Conservation (phyloP, 1,140 invertebrate species). For the Dreissena rostriformis region DNA sequence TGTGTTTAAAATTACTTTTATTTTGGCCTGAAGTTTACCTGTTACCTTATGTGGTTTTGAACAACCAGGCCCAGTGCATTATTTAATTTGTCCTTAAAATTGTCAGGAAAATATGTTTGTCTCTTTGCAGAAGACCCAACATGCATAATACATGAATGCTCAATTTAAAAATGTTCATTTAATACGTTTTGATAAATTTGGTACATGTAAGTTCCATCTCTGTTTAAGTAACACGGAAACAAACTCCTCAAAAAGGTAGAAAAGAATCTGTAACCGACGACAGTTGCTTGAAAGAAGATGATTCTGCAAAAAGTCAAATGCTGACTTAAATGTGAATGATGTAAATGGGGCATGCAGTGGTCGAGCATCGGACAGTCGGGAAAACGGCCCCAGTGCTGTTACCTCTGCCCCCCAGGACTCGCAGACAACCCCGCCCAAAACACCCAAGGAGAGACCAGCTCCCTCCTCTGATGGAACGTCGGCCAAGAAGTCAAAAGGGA, state of each 20-base stretch:
- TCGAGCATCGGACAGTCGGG: neutral
- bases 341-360: neutral
- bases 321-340: neutral
- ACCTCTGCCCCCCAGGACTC: neutral
- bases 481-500: constrained; percentile 18
- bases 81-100: too few species aligned
- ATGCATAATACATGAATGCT: too few species aligned
- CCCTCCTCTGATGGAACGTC: neutral
- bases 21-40: too few species aligned
- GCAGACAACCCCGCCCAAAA: constrained; percentile 15
- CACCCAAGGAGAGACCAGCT: neutral
- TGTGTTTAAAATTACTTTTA: too few species aligned
- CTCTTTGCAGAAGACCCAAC: too few species aligned
- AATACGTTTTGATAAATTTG: too few species aligned
- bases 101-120: too few species aligned
- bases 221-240: constrained; percentile 30
- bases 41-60: too few species aligned
- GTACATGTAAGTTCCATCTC: neutral
- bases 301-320: neutral
- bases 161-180: too few species aligned
- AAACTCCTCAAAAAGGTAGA: constrained; percentile 37
- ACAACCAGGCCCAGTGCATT: too few species aligned
- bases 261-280: constrained; percentile 35
- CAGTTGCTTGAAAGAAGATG: constrained; percentile 5
- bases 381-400: neutral